Conservation (phyloP, 2,113 vertebrate genomes). For the Corydoras sp. region DNA sequence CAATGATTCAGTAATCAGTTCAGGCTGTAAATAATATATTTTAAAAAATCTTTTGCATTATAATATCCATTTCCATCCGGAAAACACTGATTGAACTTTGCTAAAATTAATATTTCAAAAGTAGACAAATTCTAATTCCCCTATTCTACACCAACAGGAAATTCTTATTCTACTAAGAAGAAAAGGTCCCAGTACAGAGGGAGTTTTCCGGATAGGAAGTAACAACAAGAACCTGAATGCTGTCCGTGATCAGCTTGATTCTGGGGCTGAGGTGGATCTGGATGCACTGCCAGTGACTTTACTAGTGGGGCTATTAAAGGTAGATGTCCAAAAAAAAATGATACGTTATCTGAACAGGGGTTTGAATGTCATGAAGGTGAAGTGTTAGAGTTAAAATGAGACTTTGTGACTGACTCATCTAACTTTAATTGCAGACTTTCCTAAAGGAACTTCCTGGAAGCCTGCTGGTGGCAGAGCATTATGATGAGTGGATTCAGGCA, state of each 20-base stretch:
- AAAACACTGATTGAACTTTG: too few species aligned
- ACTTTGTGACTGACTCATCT: slow-evolving; percentile 5
- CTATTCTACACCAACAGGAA: slow-evolving; percentile 61
- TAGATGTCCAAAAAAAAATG: slow-evolving; percentile 43
- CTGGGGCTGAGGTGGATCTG: slow-evolving; percentile 68
- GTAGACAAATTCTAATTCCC: background rate
- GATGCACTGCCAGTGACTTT: slow-evolving; percentile 70
- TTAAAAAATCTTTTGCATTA: too few species aligned
- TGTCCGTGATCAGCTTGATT: slow-evolving; percentile 78
- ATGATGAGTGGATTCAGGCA: slow-evolving; percentile 77
- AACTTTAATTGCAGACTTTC: slow-evolving; percentile 74
- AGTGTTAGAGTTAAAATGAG: background rate
- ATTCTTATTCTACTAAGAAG: slow-evolving; percentile 75
- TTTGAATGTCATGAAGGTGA: too few species aligned
- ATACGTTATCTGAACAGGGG: too few species aligned
- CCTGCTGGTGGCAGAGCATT: slow-evolving; percentile 75
- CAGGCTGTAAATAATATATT: too few species aligned
- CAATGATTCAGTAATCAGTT: too few species aligned
- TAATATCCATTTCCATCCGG: too few species aligned
- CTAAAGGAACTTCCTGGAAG: slow-evolving; percentile 84
- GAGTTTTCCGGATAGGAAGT: slow-evolving; percentile 85
- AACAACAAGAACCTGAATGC: slow-evolving; percentile 80
- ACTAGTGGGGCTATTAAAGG: slow-evolving; percentile 86
- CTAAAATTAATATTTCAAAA: background rate
- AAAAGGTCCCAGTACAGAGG: slow-evolving; percentile 80